phyloP scores from a whole-genome alignment of 2,113 vertebrate genomes.

The Periophthalmus modestus region DNA sequence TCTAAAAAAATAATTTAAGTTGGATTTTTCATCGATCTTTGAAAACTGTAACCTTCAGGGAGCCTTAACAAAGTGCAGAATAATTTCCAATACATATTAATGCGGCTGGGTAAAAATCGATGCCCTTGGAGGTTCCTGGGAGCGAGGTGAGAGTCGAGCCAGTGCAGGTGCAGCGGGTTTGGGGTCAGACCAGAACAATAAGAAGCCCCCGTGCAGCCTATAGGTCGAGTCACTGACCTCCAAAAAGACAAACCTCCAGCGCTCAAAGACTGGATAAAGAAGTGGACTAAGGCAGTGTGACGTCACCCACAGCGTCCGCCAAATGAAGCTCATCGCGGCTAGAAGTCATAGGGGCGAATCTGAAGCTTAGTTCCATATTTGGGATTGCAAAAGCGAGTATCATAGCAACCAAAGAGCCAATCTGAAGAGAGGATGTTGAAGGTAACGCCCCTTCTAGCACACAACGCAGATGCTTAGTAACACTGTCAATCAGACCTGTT shows the following conservation, averaged over 20 bases:
- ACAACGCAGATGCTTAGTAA: too few relatives aligned
- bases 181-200: constrained; percentile 22
- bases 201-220: constrained; percentile 65
- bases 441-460: too few relatives aligned
- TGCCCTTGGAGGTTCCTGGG: constrained; percentile 75
- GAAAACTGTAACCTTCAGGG: constrained; percentile 63
- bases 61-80: constrained; percentile 71
- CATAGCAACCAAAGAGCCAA: too few relatives aligned
- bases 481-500: too few relatives aligned
- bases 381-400: too few relatives aligned
- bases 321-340: too few relatives aligned
- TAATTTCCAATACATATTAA: constrained; percentile 82
- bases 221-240: constrained; percentile 45
- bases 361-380: too few relatives aligned
- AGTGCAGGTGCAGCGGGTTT: constrained; percentile 52
- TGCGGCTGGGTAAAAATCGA: constrained; percentile 72
- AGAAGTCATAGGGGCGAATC: too few relatives aligned
- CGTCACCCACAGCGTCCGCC: too few relatives aligned
- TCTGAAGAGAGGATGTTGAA: too few relatives aligned
- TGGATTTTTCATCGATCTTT: constrained; percentile 29
- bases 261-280: neutral
- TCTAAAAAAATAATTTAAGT: constrained; percentile 29
- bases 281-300: too few relatives aligned
- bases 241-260: constrained; percentile 43
- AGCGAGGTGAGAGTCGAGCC: constrained; percentile 55